Evolutionary conservation across 2,888 invertebrate species (phyloP).

Genomic region (Didymodactylos carnosus): DNA sequence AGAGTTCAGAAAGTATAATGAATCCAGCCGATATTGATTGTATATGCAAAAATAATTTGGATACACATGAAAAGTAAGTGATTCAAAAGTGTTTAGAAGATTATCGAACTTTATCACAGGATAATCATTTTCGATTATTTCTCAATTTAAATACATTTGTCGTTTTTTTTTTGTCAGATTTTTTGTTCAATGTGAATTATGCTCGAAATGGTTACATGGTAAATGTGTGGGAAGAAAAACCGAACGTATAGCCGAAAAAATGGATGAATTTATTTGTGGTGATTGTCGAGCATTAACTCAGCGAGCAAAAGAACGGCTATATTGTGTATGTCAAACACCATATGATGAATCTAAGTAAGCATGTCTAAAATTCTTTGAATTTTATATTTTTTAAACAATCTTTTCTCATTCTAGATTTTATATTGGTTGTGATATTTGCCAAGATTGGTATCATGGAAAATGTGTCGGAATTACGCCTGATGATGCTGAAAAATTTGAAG

Average conservation of each 20-base stretch:
- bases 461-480: constrained; percentile 55
- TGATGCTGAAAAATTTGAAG: constrained; percentile 69
- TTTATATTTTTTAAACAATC: constrained; percentile 15
- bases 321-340: constrained; percentile 77
- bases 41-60: not conserved
- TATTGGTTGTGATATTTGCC: constrained; percentile 92
- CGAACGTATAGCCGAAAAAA: constrained; percentile 66
- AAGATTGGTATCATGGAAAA: constrained; percentile 95
- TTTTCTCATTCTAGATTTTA: constrained; percentile 69
- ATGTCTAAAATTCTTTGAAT: not conserved
- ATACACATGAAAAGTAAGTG: not conserved
- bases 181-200: constrained; percentile 88
- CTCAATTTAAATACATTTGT: no score
- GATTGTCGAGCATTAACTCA: constrained; percentile 33
- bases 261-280: constrained; percentile 55
- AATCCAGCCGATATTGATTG: not conserved
- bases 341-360: constrained; percentile 77
- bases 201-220: constrained; percentile 95
- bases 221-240: constrained; percentile 82
- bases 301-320: constrained; percentile 50
- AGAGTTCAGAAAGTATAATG: not conserved
- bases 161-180: constrained; percentile 44
- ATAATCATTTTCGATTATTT: no score
- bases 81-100: no score
- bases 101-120: no score